Conservation (phyloP, 2,113 vertebrate genomes). For the Apus apus region DNA sequence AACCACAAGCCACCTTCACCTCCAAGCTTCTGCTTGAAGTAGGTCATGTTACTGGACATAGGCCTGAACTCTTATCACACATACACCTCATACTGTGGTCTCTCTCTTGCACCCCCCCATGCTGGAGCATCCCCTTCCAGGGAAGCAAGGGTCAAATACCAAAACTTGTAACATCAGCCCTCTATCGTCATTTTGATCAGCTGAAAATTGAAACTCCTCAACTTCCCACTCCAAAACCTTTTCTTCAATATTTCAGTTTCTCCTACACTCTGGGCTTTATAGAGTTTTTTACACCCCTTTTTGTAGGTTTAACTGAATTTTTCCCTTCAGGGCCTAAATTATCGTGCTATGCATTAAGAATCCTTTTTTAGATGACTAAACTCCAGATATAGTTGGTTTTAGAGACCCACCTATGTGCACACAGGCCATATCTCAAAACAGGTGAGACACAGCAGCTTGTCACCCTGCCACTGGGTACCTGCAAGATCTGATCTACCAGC, state of each 20-base stretch:
- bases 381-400: accelerated
- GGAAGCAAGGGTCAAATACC: background rate
- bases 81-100: accelerated
- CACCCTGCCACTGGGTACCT: background rate
- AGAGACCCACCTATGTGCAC: background rate
- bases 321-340: background rate
- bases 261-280: background rate
- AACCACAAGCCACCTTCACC: background rate
- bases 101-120: accelerated
- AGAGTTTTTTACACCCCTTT: background rate
- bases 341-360: background rate
- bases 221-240: background rate
- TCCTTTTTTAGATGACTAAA: background rate
- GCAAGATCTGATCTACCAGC: background rate
- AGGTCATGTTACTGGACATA: background rate
- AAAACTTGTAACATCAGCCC: background rate
- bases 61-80: background rate
- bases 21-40: background rate
- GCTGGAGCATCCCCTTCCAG: background rate
- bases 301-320: background rate
- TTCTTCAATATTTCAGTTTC: background rate
- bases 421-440: background rate
- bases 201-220: background rate
- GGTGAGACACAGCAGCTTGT: background rate
- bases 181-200: background rate